Evolutionary conservation across 2,797 vertebrate species (phyloP).

Genomic region (Epinephelus awoara): DNA sequence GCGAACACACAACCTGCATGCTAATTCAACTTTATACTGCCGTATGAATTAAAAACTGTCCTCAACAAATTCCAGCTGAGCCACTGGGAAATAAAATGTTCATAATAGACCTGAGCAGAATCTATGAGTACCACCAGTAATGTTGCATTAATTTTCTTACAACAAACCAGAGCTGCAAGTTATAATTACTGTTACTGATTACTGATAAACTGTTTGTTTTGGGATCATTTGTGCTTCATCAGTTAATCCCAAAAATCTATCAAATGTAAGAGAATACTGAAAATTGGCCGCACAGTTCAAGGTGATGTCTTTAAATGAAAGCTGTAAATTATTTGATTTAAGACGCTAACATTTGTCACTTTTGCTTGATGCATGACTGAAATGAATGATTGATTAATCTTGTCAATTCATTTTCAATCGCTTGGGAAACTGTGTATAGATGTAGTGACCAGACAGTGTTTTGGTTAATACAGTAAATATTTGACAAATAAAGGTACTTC

Average conservation of each 20-base stretch:
- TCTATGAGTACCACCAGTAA: slow-evolving; percentile 13
- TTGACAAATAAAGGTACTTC: neutral
- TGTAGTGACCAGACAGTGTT: neutral
- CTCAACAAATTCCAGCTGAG: slow-evolving; percentile 44
- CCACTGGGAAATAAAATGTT: slow-evolving; percentile 49
- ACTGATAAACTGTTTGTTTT: neutral
- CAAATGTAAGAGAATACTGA: too few species aligned
- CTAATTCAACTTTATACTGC: slow-evolving; percentile 42
- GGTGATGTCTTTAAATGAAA: neutral
- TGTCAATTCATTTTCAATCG: neutral
- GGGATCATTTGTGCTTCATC: neutral
- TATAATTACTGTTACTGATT: neutral
- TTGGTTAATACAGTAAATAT: neutral
- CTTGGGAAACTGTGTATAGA: neutral
- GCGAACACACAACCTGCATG: slow-evolving; percentile 37
- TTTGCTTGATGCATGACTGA: neutral
- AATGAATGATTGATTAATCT: neutral
- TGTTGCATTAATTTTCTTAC: neutral
- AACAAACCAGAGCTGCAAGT: slow-evolving; percentile 1
- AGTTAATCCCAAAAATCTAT: neutral
- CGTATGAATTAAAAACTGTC: slow-evolving; percentile 44
- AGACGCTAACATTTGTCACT: too few species aligned
- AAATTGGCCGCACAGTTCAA: too few species aligned
- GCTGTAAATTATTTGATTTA: neutral
- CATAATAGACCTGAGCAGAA: slow-evolving; percentile 21